Evolutionary conservation across 1,140 invertebrate species (phyloP), one percentile per base, ranked within the genome.

Genomic region (Penaeus vannamei): DNA sequence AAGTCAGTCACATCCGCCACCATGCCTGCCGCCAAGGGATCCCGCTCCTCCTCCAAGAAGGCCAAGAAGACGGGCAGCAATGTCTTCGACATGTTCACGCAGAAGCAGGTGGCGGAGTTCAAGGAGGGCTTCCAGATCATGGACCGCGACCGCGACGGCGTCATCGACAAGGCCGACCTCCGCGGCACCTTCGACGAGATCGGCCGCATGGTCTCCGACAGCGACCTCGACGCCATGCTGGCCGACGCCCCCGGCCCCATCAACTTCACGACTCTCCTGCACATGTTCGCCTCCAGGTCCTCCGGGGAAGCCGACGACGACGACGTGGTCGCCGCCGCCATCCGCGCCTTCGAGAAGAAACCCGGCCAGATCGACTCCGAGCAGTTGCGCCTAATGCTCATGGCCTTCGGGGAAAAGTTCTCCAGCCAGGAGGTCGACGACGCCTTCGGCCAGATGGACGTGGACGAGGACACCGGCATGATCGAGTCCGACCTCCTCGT

Each of bases 331-430:
- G 96, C 97, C 93, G 96, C 96, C 93, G 98, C 98, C 92, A 99
- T 99, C 95, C 96, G 96, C 93, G 96, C 97, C 94, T 99, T 99
- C 94, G 98, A 99, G 93, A 98, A 99, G 93, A 95, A 90, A 36
- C 59, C 96, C 90, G 97, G 97, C 93, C 96, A 96, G 94, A 98
- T 91, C 90, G 86, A 91, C 76, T 53, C 85, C 84, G 90, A 91
- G 92, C 97, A 97, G 93, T 95, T 99, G 93, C 97, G 97, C 94
- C 96, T 98, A 93, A 96, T 97, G 91, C 95, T 99, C 92, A 96
- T 97, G 95, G 98, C 97, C 93, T 99, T 97, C 95, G 98, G 98
- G 92, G 98, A 99, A 93, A 99, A 98, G 94, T 99, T 99, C 95
- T 95, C 95, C 92, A 94, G 95, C 92, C 96, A 97, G 92, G 98